Evolutionary conservation across 2,797 vertebrate genomes (phyloP).

Genomic region (Bucorvus abyssinicus): DNA sequence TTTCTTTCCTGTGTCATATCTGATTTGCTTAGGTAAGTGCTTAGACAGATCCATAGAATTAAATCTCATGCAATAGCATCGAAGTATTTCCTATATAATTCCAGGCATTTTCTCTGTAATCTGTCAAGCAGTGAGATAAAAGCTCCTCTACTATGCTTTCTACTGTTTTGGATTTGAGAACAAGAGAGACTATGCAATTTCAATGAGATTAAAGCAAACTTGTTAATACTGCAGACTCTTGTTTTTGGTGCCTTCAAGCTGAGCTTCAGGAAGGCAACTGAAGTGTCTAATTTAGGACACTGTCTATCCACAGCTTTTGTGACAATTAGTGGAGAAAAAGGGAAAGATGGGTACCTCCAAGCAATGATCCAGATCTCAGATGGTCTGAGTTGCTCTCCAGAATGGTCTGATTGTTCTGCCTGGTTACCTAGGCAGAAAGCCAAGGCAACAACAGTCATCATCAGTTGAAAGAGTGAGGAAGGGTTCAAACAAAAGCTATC

Average conservation of each 20-base stretch:
- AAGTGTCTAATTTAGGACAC: background rate
- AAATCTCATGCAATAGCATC: background rate
- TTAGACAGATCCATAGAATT: background rate
- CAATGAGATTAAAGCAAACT: background rate
- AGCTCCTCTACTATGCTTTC: background rate
- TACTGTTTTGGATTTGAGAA: background rate
- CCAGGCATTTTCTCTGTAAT: background rate
- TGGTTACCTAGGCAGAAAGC: background rate
- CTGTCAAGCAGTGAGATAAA: background rate
- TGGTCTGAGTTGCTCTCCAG: background rate
- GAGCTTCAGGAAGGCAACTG: background rate
- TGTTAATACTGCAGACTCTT: background rate
- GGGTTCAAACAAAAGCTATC: background rate
- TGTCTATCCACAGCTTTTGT: background rate
- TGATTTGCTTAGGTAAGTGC: background rate
- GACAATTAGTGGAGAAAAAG: background rate
- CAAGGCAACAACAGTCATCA: background rate
- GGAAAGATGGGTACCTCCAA: background rate
- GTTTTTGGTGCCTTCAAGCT: background rate
- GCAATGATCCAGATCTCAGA: background rate
- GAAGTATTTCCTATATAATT: background rate
- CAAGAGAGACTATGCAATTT: background rate
- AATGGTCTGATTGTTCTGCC: background rate
- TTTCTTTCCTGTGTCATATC: background rate
- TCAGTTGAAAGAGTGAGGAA: background rate